Evolutionary conservation across 2,113 vertebrate species (phyloP).

Genomic region (Dasyprocta punctata): DNA sequence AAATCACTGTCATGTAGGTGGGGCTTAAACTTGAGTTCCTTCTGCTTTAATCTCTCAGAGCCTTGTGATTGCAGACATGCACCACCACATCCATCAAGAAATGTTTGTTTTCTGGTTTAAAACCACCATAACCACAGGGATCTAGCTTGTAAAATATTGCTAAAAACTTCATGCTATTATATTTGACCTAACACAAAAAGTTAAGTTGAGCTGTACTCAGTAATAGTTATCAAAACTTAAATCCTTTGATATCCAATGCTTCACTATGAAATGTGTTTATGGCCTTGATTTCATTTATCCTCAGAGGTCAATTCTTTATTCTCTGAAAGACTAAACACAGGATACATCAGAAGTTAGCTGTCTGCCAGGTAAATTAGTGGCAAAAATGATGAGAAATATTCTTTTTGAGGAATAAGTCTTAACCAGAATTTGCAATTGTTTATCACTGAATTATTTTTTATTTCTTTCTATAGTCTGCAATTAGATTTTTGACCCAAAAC

Average conservation of each 20-base stretch:
- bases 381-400: background rate
- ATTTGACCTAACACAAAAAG: conserved; percentile 76
- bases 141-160: conserved; percentile 75
- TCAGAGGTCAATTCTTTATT: conserved; percentile 60
- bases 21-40: background rate
- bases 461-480: background rate
- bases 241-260: conserved; percentile 45
- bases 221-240: conserved; percentile 65
- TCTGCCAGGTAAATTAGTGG: conserved; percentile 40
- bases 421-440: conserved; percentile 18
- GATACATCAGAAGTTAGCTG: conserved; percentile 69
- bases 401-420: background rate
- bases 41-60: background rate
- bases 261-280: conserved; percentile 65
- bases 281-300: conserved; percentile 64
- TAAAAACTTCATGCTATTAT: conserved; percentile 64
- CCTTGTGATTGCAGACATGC: background rate
- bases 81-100: background rate
- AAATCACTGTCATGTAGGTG: background rate
- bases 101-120: conserved; percentile 64
- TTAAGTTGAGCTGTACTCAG: conserved; percentile 69
- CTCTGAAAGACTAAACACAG: conserved; percentile 67
- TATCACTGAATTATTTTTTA: background rate
- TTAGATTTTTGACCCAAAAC: background rate
- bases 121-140: conserved; percentile 68